A percentile compares a stretch with the other conserved stretches of the same genome.
Conservation (phyloP, 2,888 invertebrate species). For the Eledona agricola region DNA sequence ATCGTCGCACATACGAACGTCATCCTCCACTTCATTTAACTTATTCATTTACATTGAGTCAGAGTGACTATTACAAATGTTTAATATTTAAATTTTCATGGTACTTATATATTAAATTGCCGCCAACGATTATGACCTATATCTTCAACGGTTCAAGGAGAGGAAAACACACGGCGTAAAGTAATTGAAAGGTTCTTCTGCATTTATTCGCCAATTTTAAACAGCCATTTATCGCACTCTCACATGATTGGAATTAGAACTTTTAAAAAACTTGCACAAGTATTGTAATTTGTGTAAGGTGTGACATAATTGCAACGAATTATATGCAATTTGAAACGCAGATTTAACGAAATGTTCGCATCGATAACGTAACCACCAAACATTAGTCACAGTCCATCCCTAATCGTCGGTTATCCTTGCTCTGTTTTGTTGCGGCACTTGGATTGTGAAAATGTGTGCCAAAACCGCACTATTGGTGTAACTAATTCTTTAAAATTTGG, state of each 20-base stretch:
- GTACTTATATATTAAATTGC: conserved; percentile 32
- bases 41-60: conserved; percentile 43
- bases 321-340: conserved; percentile 15
- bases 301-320: conserved; percentile 17
- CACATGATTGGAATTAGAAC: conserved; percentile 25
- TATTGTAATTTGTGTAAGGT: conserved; percentile 16
- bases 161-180: conserved; percentile 1
- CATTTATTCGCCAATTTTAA: not conserved
- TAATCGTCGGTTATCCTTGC: conserved; percentile 1
- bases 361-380: not conserved
- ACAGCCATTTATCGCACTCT: not conserved
- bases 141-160: conserved; percentile 10
- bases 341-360: too few relatives aligned
- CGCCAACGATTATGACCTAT: conserved; percentile 17
- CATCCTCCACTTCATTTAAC: conserved; percentile 41
- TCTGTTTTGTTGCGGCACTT: not conserved
- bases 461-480: too few relatives aligned
- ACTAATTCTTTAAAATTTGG: too few relatives aligned
- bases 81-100: conserved; percentile 44
- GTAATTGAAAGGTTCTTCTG: conserved; percentile 1
- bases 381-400: conserved; percentile 5
- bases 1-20: conserved; percentile 34
- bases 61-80: conserved; percentile 38
- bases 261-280: conserved; percentile 14
- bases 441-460: conserved; percentile 2